These are phyloP conservation scores for Nannobrachium achirus DNA, from an alignment of 2,113 vertebrate species.

Conservation along the genomic window DNA sequence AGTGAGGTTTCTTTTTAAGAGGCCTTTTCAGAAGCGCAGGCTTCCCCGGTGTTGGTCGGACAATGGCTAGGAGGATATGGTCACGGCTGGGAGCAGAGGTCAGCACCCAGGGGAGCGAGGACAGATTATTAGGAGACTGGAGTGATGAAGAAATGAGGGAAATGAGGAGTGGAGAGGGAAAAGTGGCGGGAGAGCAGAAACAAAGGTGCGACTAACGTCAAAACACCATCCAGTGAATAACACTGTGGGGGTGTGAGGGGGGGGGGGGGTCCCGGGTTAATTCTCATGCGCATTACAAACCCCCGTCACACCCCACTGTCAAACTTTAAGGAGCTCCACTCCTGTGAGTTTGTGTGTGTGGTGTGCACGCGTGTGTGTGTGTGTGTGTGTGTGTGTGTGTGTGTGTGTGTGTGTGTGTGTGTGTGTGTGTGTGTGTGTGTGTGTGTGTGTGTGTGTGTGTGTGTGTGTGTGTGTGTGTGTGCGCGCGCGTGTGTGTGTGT, in stretches of 20 bases:
- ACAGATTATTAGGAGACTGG: slow-evolving; percentile 59
- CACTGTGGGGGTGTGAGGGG: slow-evolving; percentile 61
- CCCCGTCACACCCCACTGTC: slow-evolving; percentile 71
- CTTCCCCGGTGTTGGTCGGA: slow-evolving; percentile 11
- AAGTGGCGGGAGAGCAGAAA: slow-evolving; percentile 37
- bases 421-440: slow-evolving; percentile 6
- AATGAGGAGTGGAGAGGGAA: slow-evolving; percentile 31
- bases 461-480: too few species aligned
- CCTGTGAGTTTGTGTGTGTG: slow-evolving; percentile 1
- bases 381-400: slow-evolving; percentile 21
- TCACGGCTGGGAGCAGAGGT: slow-evolving; percentile 26
- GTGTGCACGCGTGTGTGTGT: background rate
- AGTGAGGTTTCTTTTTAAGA: slow-evolving; percentile 27
- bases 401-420: slow-evolving; percentile 37
- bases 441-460: background rate
- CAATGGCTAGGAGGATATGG: slow-evolving; percentile 48
- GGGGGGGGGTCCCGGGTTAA: slow-evolving; percentile 47
- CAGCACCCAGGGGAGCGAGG: slow-evolving; percentile 30
- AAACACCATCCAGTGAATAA: slow-evolving; percentile 67
- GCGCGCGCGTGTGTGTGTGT: too few species aligned
- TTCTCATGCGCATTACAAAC: slow-evolving; percentile 73
- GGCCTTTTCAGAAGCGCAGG: slow-evolving; percentile 6
- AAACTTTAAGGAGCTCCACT: slow-evolving; percentile 43
- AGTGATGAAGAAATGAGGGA: slow-evolving; percentile 64
- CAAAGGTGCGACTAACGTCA: slow-evolving; percentile 73